A percentile compares a stretch with the other conserved stretches of the same genome.
These are phyloP conservation scores for Dendrolimus punctatus DNA, from an alignment of 1,140 invertebrate genomes.

Conservation along the genomic window DNA sequence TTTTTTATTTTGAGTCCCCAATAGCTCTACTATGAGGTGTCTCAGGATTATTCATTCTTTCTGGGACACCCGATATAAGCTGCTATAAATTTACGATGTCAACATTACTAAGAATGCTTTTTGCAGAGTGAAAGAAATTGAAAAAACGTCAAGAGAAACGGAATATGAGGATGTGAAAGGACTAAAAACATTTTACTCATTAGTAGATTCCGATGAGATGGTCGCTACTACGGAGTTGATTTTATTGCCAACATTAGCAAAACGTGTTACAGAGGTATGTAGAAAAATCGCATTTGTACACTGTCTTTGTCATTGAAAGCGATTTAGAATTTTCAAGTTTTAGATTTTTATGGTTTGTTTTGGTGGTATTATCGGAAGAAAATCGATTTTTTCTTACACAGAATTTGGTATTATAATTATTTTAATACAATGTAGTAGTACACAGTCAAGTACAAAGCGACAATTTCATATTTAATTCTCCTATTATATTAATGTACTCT, in stretches of 20 bases:
- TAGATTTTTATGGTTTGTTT: background rate
- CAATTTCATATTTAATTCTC: no score
- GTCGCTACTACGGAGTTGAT: slow-evolving; percentile 18
- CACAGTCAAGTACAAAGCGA: no score
- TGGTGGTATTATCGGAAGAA: background rate
- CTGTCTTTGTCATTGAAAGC: background rate
- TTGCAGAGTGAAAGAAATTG: slow-evolving; percentile 8
- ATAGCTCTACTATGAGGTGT: no score
- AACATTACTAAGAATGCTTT: background rate
- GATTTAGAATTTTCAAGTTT: background rate
- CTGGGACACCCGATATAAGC: no score
- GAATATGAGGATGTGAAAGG: slow-evolving; percentile 15
- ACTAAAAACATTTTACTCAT: slow-evolving; percentile 16
- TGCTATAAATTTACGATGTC: background rate
- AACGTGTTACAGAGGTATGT: slow-evolving; percentile 13
- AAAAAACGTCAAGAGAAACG: slow-evolving; percentile 19
- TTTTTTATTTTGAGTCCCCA: no score
- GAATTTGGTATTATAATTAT: no score
- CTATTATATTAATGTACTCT: no score
- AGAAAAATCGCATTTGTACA: background rate
- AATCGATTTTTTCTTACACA: no score
- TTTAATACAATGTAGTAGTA: no score
- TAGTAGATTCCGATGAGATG: slow-evolving; percentile 25
- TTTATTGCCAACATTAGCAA: slow-evolving; percentile 18
- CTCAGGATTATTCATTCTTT: no score